These are phyloP conservation scores for Ypsolopha scabrella DNA, from an alignment of 2,888 invertebrate genomes.

Conservation along the genomic window DNA sequence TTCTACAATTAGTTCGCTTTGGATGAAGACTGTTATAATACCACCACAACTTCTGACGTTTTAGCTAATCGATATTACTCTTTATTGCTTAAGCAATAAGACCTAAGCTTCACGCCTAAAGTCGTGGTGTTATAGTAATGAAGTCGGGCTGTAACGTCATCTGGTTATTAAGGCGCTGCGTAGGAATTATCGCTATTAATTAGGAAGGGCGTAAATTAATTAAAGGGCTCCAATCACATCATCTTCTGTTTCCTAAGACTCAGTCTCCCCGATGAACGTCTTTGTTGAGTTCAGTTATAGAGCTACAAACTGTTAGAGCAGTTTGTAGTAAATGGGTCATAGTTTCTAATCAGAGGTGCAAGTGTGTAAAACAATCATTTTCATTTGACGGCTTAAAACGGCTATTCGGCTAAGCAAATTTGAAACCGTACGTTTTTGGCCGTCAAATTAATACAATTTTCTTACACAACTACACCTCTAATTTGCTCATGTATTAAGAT, in stretches of 20 bases:
- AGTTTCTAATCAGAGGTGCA: too few relatives aligned
- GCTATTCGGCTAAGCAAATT: too few relatives aligned
- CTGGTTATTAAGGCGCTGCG: conserved; percentile 36
- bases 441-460: too few relatives aligned
- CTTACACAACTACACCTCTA: too few relatives aligned
- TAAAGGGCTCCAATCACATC: conserved; percentile 65
- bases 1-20: conserved; percentile 31
- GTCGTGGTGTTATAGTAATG: conserved; percentile 5
- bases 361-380: too few relatives aligned
- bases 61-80: too few relatives aligned
- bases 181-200: conserved; percentile 66
- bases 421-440: too few relatives aligned
- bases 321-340: too few relatives aligned
- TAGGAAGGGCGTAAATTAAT: conserved; percentile 62
- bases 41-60: too few relatives aligned
- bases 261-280: conserved; percentile 51
- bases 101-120: neutral
- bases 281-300: conserved; percentile 51
- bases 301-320: conserved; percentile 11
- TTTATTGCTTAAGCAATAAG: too few relatives aligned
- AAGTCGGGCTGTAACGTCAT: conserved; percentile 39
- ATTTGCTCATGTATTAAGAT: too few relatives aligned
- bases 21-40: conserved; percentile 21
- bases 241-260: conserved; percentile 43
- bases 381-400: too few relatives aligned